Percentiles rank a stretch among this genome's conserved stretches.
Evolutionary conservation across 2,888 invertebrate species (phyloP).

Genomic region (Harpalus rubripes): DNA sequence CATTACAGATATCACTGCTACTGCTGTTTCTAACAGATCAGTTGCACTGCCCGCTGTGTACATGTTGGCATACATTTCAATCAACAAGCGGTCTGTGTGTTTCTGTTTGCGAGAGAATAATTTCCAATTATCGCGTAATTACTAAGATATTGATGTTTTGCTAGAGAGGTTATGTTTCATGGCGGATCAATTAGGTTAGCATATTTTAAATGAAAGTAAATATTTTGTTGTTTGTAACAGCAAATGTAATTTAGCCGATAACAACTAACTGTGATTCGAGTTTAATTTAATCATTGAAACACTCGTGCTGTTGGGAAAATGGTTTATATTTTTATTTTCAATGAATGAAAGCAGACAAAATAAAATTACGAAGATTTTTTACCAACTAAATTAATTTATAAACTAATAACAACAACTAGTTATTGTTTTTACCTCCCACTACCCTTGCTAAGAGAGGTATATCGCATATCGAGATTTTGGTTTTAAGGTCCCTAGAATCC

Average conservation of each 20-base stretch:
- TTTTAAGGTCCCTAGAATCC: too few species aligned
- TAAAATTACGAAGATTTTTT: not conserved
- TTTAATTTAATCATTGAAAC: not conserved
- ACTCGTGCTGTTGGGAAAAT: not conserved
- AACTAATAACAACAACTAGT: not conserved
- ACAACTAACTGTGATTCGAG: not conserved
- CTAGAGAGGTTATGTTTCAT: not conserved
- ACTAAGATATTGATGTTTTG: slow-evolving; percentile 24
- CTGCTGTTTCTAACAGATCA: slow-evolving; percentile 45
- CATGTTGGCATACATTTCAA: not conserved
- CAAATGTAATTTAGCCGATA: not conserved
- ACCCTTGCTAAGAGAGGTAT: too few species aligned
- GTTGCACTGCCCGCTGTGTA: slow-evolving; percentile 30
- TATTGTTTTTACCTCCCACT: too few species aligned
- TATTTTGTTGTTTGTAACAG: not conserved
- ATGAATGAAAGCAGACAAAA: not conserved
- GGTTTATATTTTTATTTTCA: not conserved
- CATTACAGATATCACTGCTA: slow-evolving; percentile 44
- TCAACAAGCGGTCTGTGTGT: slow-evolving; percentile 5
- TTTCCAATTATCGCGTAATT: slow-evolving; percentile 25
- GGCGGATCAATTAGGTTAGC: not conserved
- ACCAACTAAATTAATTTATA: not conserved
- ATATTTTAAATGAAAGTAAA: not conserved
- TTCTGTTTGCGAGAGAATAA: not conserved
- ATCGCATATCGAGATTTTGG: too few species aligned